Base-by-base conservation (phyloP, 2,888 invertebrate genomes). In the Ectemnius cavifrons region DNA sequence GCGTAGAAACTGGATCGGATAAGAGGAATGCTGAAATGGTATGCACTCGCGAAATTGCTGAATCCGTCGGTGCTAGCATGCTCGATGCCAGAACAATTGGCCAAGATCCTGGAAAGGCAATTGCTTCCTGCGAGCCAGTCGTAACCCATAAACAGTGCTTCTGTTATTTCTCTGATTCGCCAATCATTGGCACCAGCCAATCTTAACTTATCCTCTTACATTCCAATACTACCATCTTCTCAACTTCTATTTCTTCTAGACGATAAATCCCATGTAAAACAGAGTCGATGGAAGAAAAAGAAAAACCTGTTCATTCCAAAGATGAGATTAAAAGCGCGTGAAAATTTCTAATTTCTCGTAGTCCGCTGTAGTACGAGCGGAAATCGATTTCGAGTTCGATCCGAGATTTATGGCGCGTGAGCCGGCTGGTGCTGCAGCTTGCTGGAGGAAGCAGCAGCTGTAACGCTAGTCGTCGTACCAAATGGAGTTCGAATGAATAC, bases 21-120 rank as follows among this genome's bases (percentile, higher is more conserved):
- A 27, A 58, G 27, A 37, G 37, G 37, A 37, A 37, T 58, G 18
- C 20, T 20, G 58, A 58, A 58, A 27, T 20, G 58, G 18, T 16
- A 58, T 23, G 18, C 20, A 23, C 14, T 16, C 20, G 16, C 58
- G 16, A 27, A 58, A 58, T 18, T 58, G 58, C 20, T 58, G 58
- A 58, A 58, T 58, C 61, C n/a, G 16, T 14, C 14, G 52, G 16
- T 14, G 16, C n/a, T 52, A 2, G 23, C n/a, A 37, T 45, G 6
- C 37, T 45, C 28, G 61, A 0, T 28, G 61, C 61, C 61, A 18
- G 45, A 45, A 37, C 61, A 61, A 61, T 61, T 61, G 61, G 37
- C 61, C 45, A 28, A 13, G 28, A 16, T 61, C 61, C 45, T 61
- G n/a, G n/a, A 14, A 61, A 61, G 27, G 61, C 61, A 27, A 27